Evolutionary conservation across 1,140 invertebrate species (phyloP).

Genomic region (Ctenoplectra terminalis): DNA sequence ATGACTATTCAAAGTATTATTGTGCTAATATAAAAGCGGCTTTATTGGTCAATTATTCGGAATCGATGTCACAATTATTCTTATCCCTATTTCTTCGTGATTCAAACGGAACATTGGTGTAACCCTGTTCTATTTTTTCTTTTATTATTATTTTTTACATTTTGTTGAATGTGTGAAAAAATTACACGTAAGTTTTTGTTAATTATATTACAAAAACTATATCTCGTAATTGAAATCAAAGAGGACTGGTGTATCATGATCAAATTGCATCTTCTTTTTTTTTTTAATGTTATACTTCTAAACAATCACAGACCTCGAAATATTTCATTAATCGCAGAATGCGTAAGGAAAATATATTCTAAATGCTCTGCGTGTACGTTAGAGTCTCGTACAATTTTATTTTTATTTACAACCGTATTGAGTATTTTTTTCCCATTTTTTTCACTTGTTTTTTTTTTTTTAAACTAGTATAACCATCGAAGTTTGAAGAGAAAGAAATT

Average conservation of each 20-base stretch:
- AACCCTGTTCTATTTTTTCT: neutral
- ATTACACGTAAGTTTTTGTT: neutral
- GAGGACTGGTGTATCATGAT: neutral
- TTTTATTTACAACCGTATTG: slow-evolving; percentile 32
- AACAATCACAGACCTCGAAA: slow-evolving; percentile 41
- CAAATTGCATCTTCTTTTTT: neutral
- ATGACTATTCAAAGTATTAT: slow-evolving; percentile 78
- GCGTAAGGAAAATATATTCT: slow-evolving; percentile 37
- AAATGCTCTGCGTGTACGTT: slow-evolving; percentile 16
- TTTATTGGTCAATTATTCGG: slow-evolving; percentile 75
- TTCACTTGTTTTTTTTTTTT: neutral
- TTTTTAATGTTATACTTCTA: neutral
- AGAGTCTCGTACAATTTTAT: slow-evolving; percentile 45
- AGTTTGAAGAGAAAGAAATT: neutral
- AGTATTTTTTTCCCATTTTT: slow-evolving; percentile 17
- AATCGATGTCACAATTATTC: slow-evolving; percentile 49
- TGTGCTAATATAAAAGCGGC: slow-evolving; percentile 78
- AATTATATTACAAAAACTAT: neutral
- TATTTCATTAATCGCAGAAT: slow-evolving; percentile 33
- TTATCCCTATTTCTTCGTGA: slow-evolving; percentile 16
- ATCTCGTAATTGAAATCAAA: neutral
- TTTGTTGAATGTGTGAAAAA: neutral
- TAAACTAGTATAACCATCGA: neutral
- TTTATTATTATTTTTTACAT: neutral
- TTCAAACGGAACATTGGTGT: neutral